These are phyloP conservation scores for Pantelozetes paolii DNA, from an alignment of 2,888 invertebrate species.

Conservation along the genomic window DNA sequence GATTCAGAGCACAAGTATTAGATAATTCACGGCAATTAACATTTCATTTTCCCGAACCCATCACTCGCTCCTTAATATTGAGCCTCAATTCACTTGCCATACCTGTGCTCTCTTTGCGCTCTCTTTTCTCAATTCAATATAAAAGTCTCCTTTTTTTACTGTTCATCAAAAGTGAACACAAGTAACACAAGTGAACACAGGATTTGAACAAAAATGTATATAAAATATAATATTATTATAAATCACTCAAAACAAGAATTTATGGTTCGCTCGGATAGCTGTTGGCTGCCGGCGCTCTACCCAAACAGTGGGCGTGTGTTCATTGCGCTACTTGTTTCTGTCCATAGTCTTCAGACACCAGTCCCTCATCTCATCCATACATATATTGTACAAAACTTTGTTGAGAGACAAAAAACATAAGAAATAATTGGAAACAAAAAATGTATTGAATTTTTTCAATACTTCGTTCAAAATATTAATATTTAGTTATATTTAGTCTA, in stretches of 20 bases:
- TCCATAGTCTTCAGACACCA: not conserved
- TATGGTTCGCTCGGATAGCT: constrained; percentile 18
- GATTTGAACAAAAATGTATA: too few species aligned
- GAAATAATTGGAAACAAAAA: constrained; percentile 10
- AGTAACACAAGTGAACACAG: too few species aligned
- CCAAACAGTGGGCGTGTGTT: constrained; percentile 6
- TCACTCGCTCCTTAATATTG: not conserved
- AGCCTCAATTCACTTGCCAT: not conserved
- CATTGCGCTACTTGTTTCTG: constrained; percentile 18
- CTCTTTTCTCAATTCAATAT: not conserved
- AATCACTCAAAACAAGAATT: constrained; percentile 22
- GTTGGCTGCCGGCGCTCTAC: constrained; percentile 15
- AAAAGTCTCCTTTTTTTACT: not conserved
- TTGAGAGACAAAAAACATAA: not conserved
- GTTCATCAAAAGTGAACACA: not conserved
- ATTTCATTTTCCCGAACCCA: constrained; percentile 10
- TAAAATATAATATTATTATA: constrained; percentile 24
- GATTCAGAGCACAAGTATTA: constrained; percentile 6
- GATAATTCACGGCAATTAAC: constrained; percentile 24
- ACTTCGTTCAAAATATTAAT: constrained; percentile 8
- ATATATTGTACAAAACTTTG: not conserved
- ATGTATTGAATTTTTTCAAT: not conserved
- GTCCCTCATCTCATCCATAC: constrained; percentile 3
- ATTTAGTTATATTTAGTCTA: constrained; percentile 6
- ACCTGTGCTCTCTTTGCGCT: not conserved